phyloP scores from a whole-genome alignment of 1,140 invertebrate genomes.

The Asobara japonica region DNA sequence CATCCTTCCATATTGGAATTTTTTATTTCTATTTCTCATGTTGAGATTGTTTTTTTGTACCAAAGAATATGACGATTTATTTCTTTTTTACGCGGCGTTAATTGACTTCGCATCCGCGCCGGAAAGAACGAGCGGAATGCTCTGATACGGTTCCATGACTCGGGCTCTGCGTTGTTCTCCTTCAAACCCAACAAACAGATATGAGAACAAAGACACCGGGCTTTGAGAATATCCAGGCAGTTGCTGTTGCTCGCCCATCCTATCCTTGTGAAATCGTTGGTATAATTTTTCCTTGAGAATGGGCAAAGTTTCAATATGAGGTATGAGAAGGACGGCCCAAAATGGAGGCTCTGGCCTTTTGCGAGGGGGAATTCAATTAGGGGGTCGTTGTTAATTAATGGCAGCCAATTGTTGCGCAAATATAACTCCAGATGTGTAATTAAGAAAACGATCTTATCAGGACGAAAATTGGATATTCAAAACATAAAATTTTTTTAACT shows the following conservation, averaged over 20 bases:
- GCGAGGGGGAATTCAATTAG: background rate
- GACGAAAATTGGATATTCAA: too few species aligned
- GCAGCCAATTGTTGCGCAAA: too few species aligned
- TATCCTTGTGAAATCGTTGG: background rate
- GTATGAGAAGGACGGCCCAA: background rate
- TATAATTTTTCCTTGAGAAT: background rate
- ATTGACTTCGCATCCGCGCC: constrained; percentile 36
- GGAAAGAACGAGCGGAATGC: constrained; percentile 33
- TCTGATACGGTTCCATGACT: constrained; percentile 35
- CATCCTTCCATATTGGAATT: too few species aligned
- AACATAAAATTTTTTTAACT: too few species aligned
- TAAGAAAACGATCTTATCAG: background rate
- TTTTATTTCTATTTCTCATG: background rate
- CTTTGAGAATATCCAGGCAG: background rate
- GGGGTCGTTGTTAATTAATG: background rate
- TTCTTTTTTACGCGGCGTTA: constrained; percentile 31
- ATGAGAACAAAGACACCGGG: constrained; percentile 30
- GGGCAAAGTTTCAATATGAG: background rate
- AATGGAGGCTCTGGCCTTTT: background rate
- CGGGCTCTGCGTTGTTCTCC: constrained; percentile 20
- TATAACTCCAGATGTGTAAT: background rate
- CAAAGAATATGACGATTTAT: constrained; percentile 33
- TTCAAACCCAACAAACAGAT: constrained; percentile 13
- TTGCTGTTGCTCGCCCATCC: background rate
- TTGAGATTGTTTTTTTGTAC: constrained; percentile 15